Percentiles rank a stretch among this genome's conserved stretches.
Evolutionary conservation across 2,113 vertebrate species (phyloP).

Genomic region (Chauna torquata): DNA sequence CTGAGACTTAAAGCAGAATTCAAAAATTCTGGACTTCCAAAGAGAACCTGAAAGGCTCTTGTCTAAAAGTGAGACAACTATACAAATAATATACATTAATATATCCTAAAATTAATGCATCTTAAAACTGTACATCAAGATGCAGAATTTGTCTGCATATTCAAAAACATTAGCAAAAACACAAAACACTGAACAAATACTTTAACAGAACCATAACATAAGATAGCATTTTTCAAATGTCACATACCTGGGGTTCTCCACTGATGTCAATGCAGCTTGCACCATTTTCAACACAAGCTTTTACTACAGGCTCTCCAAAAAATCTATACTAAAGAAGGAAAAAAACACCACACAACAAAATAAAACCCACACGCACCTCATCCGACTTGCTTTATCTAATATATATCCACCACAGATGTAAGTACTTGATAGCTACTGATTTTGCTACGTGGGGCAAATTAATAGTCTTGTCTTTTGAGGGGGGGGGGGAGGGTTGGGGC

Average conservation of each 20-base stretch:
- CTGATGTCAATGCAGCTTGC: constrained; percentile 89
- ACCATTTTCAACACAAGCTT: constrained; percentile 94
- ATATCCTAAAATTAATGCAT: neutral
- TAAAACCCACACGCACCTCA: neutral
- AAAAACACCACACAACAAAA: neutral
- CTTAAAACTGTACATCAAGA: neutral
- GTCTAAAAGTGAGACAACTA: neutral
- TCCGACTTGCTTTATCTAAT: neutral
- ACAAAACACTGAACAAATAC: neutral
- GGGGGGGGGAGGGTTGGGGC: neutral
- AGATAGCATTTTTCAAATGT: neutral
- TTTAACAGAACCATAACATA: neutral
- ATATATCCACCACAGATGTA: neutral
- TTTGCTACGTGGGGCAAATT: neutral
- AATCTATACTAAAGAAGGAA: constrained; percentile 86
- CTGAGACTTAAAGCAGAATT: neutral
- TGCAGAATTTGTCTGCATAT: neutral
- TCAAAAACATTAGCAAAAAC: neutral
- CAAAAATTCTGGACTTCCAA: neutral
- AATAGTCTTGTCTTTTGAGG: neutral
- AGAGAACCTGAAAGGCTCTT: neutral
- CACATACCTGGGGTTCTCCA: constrained; percentile 93
- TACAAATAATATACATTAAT: neutral
- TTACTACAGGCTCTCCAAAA: constrained; percentile 90
- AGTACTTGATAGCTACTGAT: neutral